Percentiles rank a stretch among this genome's conserved stretches.
These are phyloP conservation scores for Amblyopsis rosae DNA, from an alignment of 2,113 vertebrate genomes.

Conservation along the genomic window DNA sequence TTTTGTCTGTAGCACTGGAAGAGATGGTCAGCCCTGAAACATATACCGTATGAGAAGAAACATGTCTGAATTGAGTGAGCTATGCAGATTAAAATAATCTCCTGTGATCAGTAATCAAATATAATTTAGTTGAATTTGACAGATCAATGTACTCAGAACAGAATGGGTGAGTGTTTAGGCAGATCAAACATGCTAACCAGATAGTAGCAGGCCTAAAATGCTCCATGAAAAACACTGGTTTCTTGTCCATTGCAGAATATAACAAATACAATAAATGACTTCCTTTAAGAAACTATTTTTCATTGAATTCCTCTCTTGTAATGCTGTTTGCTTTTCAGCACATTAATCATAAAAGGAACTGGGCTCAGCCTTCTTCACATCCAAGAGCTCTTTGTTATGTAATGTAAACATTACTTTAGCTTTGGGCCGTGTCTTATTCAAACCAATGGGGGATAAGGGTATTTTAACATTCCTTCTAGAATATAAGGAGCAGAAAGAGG, in stretches of 20 bases:
- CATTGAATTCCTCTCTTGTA: slow-evolving; percentile 18
- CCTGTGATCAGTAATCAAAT: slow-evolving; percentile 22
- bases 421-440: slow-evolving; percentile 43
- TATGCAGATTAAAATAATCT: slow-evolving; percentile 11
- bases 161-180: slow-evolving; percentile 9
- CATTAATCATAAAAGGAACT: slow-evolving; percentile 69
- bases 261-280: slow-evolving; percentile 55
- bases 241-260: not conserved
- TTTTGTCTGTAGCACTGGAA: not conserved
- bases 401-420: slow-evolving; percentile 70
- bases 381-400: slow-evolving; percentile 66
- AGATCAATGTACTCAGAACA: slow-evolving; percentile 13
- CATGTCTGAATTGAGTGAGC: slow-evolving; percentile 1
- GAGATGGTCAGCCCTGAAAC: not conserved
- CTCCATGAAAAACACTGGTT: slow-evolving; percentile 5
- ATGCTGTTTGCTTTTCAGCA: slow-evolving; percentile 63
- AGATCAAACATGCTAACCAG: slow-evolving; percentile 23
- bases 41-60: not conserved
- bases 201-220: slow-evolving; percentile 1
- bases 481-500: not conserved
- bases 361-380: slow-evolving; percentile 56
- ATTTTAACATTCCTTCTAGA: slow-evolving; percentile 54
- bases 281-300: slow-evolving; percentile 52
- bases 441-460: slow-evolving; percentile 57
- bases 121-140: not conserved